Evolutionary conservation across 2,113 vertebrate genomes (phyloP).

Genomic region (Antidorcas marsupialis): DNA sequence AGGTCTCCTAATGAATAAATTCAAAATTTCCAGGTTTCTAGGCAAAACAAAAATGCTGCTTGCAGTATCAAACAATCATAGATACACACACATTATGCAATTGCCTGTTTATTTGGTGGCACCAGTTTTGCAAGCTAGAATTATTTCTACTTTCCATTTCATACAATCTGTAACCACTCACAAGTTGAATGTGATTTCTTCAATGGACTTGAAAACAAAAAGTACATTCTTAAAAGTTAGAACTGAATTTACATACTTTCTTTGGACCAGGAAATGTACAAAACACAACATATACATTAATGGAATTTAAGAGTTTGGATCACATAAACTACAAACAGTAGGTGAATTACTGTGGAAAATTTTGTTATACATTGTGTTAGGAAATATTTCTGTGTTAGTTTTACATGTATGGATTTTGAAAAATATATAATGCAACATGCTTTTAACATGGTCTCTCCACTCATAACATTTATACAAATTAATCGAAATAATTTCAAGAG

Average conservation of each 20-base stretch:
- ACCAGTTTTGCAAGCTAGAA: constrained; percentile 89
- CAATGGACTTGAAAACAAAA: constrained; percentile 82
- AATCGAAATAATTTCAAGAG: constrained; percentile 72
- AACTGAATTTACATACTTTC: constrained; percentile 88
- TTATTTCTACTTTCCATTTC: constrained; percentile 80
- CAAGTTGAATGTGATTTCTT: constrained; percentile 88
- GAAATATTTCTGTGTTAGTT: constrained; percentile 85
- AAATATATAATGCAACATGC: constrained; percentile 83
- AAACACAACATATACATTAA: constrained; percentile 94
- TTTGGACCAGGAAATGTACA: constrained; percentile 88
- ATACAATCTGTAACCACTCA: constrained; percentile 84
- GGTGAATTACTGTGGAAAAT: constrained; percentile 87
- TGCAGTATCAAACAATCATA: constrained; percentile 68
- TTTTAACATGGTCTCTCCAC: constrained; percentile 79
- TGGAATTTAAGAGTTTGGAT: constrained; percentile 86
- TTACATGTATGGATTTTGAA: constrained; percentile 79
- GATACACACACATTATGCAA: constrained; percentile 79
- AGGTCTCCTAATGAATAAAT: neutral
- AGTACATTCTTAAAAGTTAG: constrained; percentile 86
- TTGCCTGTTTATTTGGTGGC: constrained; percentile 92
- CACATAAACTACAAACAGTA: constrained; percentile 87
- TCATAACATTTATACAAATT: constrained; percentile 77
- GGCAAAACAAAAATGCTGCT: neutral
- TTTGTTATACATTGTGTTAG: constrained; percentile 83
- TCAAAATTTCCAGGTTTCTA: neutral